Evolutionary conservation across 2,113 vertebrate species (phyloP).

Genomic region (Condylura cristata): DNA sequence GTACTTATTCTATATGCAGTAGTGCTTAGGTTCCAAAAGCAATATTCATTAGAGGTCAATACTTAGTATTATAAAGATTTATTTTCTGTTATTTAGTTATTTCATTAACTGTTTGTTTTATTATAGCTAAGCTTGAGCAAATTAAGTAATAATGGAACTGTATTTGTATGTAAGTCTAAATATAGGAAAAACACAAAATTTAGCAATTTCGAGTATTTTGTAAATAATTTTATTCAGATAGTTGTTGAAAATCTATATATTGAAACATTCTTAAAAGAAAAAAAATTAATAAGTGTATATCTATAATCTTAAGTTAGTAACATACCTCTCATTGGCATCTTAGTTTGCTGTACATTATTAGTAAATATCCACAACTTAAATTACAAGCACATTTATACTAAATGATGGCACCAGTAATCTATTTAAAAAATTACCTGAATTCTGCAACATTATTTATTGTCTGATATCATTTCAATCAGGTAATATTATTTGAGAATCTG

Average conservation of each 20-base stretch:
- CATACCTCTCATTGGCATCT: not conserved
- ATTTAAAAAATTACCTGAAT: not conserved
- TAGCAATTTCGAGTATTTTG: not conserved
- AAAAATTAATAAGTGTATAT: not conserved
- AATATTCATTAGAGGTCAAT: not conserved
- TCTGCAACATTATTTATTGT: not conserved
- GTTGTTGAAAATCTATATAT: not conserved
- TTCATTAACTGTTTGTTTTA: not conserved
- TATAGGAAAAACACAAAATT: not conserved
- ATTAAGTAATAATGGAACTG: not conserved
- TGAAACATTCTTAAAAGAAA: not conserved
- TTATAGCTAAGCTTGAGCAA: not conserved
- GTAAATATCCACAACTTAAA: not conserved
- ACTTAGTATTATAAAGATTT: not conserved
- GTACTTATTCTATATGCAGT: not conserved
- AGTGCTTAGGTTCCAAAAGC: not conserved
- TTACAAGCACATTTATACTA: not conserved
- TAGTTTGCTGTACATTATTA: not conserved
- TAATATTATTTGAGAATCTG: not conserved
- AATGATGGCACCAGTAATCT: fast-evolving
- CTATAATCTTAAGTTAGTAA: not conserved
- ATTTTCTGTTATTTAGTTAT: not conserved
- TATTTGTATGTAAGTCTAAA: not conserved
- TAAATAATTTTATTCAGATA: not conserved
- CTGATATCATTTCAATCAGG: not conserved